A percentile compares a stretch with the other conserved stretches of the same genome.
phyloP scores from a whole-genome alignment of 2,113 vertebrate species.

The Bufo bufo region DNA sequence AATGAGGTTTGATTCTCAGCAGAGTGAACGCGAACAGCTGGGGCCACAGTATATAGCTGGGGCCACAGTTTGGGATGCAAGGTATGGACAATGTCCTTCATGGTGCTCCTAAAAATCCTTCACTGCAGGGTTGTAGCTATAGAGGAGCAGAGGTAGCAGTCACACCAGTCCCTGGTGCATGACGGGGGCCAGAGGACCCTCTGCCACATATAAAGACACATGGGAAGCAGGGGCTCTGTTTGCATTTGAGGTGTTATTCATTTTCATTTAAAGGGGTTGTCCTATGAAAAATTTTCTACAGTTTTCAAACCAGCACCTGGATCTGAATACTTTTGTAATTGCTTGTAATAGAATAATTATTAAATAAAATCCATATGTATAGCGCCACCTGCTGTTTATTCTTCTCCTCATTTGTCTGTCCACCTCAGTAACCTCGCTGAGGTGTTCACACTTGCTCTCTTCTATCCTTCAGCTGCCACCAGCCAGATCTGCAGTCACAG shows the following conservation, averaged over 20 bases:
- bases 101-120: background rate
- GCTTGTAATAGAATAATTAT: too few relatives aligned
- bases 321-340: background rate
- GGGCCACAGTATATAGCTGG: background rate
- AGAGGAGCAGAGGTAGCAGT: background rate
- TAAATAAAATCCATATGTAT: too few relatives aligned
- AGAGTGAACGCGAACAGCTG: background rate
- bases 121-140: background rate
- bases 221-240: background rate
- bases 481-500: too few relatives aligned
- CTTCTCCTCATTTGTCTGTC: too few relatives aligned
- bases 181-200: background rate
- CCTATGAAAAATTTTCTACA: too few relatives aligned
- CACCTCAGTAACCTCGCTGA: too few relatives aligned
- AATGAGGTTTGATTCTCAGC: background rate
- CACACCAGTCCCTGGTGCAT: background rate
- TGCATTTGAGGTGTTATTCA: too few relatives aligned
- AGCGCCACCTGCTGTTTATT: too few relatives aligned
- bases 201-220: background rate
- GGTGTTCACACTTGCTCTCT: too few relatives aligned
- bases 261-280: background rate
- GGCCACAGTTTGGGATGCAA: background rate
- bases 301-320: background rate
- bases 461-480: too few relatives aligned
- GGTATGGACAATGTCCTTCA: background rate